Evolutionary conservation across 2,797 vertebrate species (phyloP).

Genomic region (Meriones psammophilus): DNA sequence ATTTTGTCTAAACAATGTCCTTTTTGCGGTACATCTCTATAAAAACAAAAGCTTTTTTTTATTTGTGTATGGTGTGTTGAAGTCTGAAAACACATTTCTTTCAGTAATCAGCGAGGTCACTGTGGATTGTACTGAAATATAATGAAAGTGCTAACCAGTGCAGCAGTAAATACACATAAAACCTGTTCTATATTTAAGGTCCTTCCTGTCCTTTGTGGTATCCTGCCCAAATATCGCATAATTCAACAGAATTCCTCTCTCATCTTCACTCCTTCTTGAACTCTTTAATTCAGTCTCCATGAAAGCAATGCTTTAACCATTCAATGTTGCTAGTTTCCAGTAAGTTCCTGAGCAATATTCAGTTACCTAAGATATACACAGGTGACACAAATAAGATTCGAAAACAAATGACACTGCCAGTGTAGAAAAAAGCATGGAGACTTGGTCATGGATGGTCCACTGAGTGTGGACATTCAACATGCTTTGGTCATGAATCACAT

Average conservation of each 20-base stretch:
- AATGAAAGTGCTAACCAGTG: conserved; percentile 29
- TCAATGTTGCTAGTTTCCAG: background rate
- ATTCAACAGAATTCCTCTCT: conserved; percentile 30
- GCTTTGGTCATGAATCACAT: background rate
- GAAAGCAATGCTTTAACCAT: background rate
- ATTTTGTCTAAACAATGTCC: conserved; percentile 8
- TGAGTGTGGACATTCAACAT: background rate
- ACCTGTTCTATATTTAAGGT: background rate
- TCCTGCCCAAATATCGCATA: background rate
- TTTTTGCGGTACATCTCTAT: background rate
- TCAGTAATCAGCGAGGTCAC: background rate
- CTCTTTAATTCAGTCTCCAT: background rate
- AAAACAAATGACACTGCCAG: background rate
- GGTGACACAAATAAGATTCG: background rate
- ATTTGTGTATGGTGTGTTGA: background rate
- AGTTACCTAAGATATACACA: conserved; percentile 28
- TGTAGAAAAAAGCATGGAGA: background rate
- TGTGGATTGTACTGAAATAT: background rate
- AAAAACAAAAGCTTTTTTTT: conserved; percentile 14
- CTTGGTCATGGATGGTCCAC: background rate
- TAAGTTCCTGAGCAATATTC: background rate
- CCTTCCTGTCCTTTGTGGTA: background rate
- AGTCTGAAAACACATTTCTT: background rate
- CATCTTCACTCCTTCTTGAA: conserved; percentile 17
- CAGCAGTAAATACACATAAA: background rate